Evolutionary conservation across 1,140 invertebrate genomes (phyloP).

Genomic region (Pinna nobilis): DNA sequence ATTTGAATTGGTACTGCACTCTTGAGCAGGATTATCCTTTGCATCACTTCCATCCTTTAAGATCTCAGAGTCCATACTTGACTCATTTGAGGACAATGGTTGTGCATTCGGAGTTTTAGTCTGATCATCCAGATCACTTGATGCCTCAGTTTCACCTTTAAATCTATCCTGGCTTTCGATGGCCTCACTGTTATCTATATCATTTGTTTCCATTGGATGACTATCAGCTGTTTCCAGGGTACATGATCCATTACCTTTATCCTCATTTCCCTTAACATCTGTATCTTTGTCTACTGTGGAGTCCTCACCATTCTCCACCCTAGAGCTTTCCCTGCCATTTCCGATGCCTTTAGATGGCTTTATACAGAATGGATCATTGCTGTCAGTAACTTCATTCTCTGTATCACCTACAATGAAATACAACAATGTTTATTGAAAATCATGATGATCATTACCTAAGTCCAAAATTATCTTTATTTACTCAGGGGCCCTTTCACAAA

Average conservation of each 20-base stretch:
- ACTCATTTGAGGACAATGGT: neutral
- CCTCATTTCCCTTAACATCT: neutral
- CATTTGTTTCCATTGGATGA: too few species aligned
- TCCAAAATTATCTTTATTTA: neutral
- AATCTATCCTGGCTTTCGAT: too few species aligned
- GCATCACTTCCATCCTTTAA: too few species aligned
- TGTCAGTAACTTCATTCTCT: slow-evolving; percentile 6
- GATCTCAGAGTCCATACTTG: neutral
- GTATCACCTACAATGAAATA: neutral
- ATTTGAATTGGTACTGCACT: too few species aligned
- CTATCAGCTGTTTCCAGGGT: neutral
- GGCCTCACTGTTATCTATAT: too few species aligned
- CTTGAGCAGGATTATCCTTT: too few species aligned
- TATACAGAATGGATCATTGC: slow-evolving; percentile 18
- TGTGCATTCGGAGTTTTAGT: too few species aligned
- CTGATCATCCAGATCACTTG: too few species aligned
- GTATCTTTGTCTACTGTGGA: neutral
- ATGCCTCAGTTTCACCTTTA: too few species aligned
- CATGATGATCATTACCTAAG: neutral
- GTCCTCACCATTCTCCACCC: neutral
- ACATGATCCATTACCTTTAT: neutral
- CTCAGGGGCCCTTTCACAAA: neutral
- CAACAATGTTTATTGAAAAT: neutral
- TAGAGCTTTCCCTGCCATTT: neutral
- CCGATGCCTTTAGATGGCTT: neutral